Base-by-base conservation (phyloP, 1,140 invertebrate species). In the Carposina sasakii region DNA sequence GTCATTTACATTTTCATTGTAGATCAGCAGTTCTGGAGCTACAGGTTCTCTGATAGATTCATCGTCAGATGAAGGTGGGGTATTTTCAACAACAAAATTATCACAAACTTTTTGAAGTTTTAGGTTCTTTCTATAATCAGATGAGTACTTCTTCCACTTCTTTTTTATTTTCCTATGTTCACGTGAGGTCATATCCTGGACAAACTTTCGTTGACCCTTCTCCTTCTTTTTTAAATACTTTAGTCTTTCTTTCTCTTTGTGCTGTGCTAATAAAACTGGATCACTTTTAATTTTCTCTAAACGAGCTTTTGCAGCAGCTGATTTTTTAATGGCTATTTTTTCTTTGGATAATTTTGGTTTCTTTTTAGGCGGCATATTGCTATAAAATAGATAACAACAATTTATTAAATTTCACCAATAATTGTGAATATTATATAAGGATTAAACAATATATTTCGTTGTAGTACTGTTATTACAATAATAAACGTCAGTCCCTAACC, bases 161-260 rank as follows among this genome's bases (percentile, higher is more conserved):
- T 43, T 43, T 43, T 19, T 9, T 2, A 19, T 26, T 43, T 22
- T 47, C 37, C 45, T 47, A 17, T 47, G 45, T 22, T 24, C 31
- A 37, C 45, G 31, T 2, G 45, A 33, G 26, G 45, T 47, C 45
- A 47, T 36, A 19, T 37, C 45, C 31, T 47, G 22, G 3, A 47
- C 33, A 37, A 19, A 47, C 26, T 47, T 47, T 36, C 45, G 22
- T n/a, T 47, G 45, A n/a, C n/a, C n/a, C n/a, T n/a, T n/a, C n/a
- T n/a, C n/a, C n/a, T 24, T 33, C 45, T 37, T 47, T 47, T 47
- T 47, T 23, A 36, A 10, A 45, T 17, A 6, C 33, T 33, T 33
- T 33, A 33, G 16, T 42, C 41, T 43, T 45, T 31, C 42, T 45
- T 45, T 31, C 17, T 45, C 42, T 24, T 47, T 47, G 13, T 47